Evolutionary conservation across 2,797 vertebrate species (phyloP).

Genomic region (Dryobates pubescens): DNA sequence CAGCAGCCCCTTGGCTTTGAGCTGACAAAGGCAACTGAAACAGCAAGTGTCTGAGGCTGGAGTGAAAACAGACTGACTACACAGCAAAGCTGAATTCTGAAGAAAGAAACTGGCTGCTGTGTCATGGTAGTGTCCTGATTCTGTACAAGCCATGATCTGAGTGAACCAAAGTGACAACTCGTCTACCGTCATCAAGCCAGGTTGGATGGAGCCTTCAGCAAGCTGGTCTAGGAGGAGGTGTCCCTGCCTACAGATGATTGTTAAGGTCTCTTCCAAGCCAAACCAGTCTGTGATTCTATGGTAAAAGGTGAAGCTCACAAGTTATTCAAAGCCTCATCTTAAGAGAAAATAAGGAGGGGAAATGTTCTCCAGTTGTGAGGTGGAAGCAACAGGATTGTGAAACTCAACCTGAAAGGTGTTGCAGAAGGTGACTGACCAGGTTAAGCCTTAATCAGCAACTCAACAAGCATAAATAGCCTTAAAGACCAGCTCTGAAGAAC

Average conservation of each 20-base stretch:
- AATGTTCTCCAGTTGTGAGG: not conserved
- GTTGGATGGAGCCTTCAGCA: too few relatives aligned
- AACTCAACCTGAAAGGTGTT: not conserved
- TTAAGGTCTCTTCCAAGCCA: too few relatives aligned
- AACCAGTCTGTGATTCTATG: too few relatives aligned
- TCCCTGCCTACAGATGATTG: too few relatives aligned
- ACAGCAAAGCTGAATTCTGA: not conserved
- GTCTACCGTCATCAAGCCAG: not conserved
- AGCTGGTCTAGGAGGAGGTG: too few relatives aligned
- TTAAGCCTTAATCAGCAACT: not conserved
- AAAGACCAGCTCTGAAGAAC: slow-evolving; percentile 10
- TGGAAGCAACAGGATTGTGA: not conserved
- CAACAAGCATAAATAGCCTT: not conserved
- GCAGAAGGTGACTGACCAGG: not conserved
- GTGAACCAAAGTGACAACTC: not conserved
- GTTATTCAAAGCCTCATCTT: not conserved
- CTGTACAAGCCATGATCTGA: not conserved
- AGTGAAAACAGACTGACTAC: not conserved
- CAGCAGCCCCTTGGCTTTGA: slow-evolving; percentile 11
- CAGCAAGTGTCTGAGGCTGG: not conserved
- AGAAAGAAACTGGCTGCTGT: not conserved
- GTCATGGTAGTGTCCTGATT: not conserved
- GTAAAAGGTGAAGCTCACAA: not conserved
- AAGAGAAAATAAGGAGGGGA: not conserved
- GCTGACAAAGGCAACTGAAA: slow-evolving; percentile 30